Evolutionary conservation across 2,888 invertebrate genomes (phyloP).

Genomic region (Cybosia mesomella): DNA sequence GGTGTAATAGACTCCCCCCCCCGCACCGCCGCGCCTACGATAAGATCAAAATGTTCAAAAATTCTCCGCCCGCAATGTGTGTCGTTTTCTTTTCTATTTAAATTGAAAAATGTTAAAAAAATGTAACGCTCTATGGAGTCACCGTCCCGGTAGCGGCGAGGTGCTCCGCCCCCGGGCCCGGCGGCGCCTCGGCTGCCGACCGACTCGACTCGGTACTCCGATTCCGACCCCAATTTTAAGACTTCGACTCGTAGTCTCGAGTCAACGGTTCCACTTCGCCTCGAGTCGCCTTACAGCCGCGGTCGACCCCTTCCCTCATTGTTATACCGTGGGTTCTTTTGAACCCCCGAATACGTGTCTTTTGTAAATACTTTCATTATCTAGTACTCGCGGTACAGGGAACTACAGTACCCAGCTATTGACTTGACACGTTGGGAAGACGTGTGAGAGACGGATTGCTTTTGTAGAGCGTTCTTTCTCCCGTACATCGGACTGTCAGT

Average conservation of each 20-base stretch:
- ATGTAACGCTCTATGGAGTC: slow-evolving; percentile 39
- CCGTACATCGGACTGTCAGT: too few species aligned
- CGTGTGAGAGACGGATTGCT: too few species aligned
- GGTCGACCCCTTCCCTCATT: neutral
- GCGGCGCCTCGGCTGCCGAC: neutral
- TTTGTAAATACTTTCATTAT: slow-evolving; percentile 12
- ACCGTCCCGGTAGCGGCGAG: neutral
- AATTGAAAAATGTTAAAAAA: slow-evolving; percentile 76
- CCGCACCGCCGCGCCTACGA: slow-evolving; percentile 5
- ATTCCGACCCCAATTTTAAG: neutral
- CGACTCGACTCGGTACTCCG: neutral
- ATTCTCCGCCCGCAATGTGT: slow-evolving; percentile 77
- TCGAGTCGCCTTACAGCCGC: neutral
- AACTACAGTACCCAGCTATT: slow-evolving; percentile 15
- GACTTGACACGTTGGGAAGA: too few species aligned
- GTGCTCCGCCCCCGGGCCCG: neutral
- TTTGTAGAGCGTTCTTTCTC: too few species aligned
- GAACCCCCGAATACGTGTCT: neutral
- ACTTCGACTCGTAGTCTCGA: neutral
- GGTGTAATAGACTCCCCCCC: neutral
- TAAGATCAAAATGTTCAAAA: slow-evolving; percentile 78
- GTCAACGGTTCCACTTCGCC: neutral
- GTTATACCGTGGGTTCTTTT: slow-evolving; percentile 11
- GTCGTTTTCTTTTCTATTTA: slow-evolving; percentile 71
- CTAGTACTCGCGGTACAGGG: slow-evolving; percentile 45